These are phyloP conservation scores for Onychomys torridus DNA, from an alignment of 2,797 vertebrate genomes.

Conservation along the genomic window DNA sequence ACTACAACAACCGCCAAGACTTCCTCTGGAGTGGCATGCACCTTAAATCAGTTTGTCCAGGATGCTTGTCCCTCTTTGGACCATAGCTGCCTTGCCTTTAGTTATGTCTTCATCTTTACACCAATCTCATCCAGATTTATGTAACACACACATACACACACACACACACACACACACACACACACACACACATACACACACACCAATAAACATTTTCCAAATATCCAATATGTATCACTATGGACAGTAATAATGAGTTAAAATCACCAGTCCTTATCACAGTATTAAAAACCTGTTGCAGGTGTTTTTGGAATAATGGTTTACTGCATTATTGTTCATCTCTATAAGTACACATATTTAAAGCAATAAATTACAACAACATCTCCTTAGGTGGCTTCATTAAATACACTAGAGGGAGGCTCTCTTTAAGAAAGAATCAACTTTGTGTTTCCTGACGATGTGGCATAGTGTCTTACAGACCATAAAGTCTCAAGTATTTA, in stretches of 20 bases:
- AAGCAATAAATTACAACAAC: neutral
- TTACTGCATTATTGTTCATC: neutral
- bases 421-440: slow-evolving; percentile 14
- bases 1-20: neutral
- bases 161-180: neutral
- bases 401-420: neutral
- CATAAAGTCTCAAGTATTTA: slow-evolving; percentile 6
- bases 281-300: slow-evolving; percentile 1
- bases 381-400: slow-evolving; percentile 10
- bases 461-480: neutral
- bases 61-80: neutral
- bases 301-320: neutral
- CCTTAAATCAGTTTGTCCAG: neutral
- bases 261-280: slow-evolving; percentile 20
- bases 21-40: neutral
- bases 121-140: neutral
- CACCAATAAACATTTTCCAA: neutral
- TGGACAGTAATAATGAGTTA: neutral
- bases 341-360: slow-evolving; percentile 26
- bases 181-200: rapidly evolving
- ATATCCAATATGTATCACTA: neutral
- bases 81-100: neutral
- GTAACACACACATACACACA: neutral
- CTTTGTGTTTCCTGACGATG: neutral
- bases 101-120: neutral